Percentiles rank a stretch among this genome's conserved stretches.
These are phyloP conservation scores for Drosophila quinaria DNA, from an alignment of 2,888 invertebrate genomes.

Conservation along the genomic window DNA sequence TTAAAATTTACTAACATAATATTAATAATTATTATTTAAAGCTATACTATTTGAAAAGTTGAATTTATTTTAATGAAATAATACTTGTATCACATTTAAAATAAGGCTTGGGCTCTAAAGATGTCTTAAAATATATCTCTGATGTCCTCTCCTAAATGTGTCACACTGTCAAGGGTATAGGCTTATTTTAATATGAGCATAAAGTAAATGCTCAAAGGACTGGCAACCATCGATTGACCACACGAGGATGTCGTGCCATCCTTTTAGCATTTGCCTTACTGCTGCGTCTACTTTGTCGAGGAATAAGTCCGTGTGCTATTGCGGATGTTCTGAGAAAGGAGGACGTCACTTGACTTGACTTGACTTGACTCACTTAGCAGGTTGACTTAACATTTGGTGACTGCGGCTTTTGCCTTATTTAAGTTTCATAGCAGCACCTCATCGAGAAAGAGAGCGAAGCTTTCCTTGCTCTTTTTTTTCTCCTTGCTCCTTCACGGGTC, in stretches of 20 bases:
- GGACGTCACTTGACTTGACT: slow-evolving; percentile 22
- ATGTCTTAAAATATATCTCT: background rate
- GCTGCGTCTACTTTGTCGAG: slow-evolving; percentile 6
- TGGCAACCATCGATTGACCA: slow-evolving; percentile 26
- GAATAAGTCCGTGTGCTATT: background rate
- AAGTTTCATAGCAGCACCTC: slow-evolving; percentile 26
- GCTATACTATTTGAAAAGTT: too few relatives aligned
- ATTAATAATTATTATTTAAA: too few relatives aligned
- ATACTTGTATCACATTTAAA: too few relatives aligned
- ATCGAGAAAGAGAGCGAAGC: background rate
- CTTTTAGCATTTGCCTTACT: slow-evolving; percentile 19
- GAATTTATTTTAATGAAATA: too few relatives aligned
- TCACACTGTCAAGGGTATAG: background rate
- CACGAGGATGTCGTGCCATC: background rate
- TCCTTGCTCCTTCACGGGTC: background rate
- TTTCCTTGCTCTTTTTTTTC: background rate
- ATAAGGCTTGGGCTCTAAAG: too few relatives aligned
- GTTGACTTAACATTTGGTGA: slow-evolving; percentile 48
- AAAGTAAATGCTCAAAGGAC: slow-evolving; percentile 8
- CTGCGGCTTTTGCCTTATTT: slow-evolving; percentile 25
- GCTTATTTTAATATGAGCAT: background rate
- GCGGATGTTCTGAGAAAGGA: background rate
- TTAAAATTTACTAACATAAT: too few relatives aligned
- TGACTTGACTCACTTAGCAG: slow-evolving; percentile 51
- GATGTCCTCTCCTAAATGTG: background rate